phyloP scores from a whole-genome alignment of 2,888 invertebrate species.

The Selenia dentaria region DNA sequence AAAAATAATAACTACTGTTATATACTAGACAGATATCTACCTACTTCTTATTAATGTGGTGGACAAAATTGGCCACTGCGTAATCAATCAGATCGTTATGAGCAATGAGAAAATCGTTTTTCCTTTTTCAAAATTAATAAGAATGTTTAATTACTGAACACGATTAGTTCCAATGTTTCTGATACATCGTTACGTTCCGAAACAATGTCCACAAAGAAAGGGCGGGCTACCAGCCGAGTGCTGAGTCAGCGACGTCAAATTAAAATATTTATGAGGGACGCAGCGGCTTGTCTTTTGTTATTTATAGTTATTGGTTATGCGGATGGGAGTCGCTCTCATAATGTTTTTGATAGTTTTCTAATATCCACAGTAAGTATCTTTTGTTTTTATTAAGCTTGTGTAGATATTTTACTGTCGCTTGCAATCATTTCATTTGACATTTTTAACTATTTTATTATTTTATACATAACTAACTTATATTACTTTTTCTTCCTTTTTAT shows the following conservation, averaged over 20 bases:
- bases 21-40: no score
- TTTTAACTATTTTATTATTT: no score
- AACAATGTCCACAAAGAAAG: slow-evolving; percentile 38
- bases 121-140: background rate
- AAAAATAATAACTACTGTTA: no score
- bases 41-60: no score
- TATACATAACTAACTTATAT: no score
- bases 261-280: slow-evolving; percentile 56
- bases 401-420: no score
- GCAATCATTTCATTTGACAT: no score
- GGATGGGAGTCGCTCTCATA: slow-evolving; percentile 6
- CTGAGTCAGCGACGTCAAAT: slow-evolving; percentile 59
- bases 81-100: no score
- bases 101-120: no score
- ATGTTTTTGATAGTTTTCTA: slow-evolving; percentile 13
- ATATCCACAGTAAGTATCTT: slow-evolving; percentile 7
- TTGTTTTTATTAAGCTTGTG: no score
- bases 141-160: slow-evolving; percentile 6
- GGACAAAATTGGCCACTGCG: no score
- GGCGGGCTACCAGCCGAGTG: slow-evolving; percentile 29
- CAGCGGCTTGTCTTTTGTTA: slow-evolving; percentile 20
- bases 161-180: slow-evolving; percentile 25
- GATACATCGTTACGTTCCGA: slow-evolving; percentile 23
- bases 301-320: slow-evolving; percentile 23
- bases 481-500: no score